Conservation (phyloP, 2,113 vertebrate genomes). For the Danio rerio region GRCz12tu NC_133195.1:20951001-20951500, state of each 20-base stretch:
- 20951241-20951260: background rate
- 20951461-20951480: conserved; percentile 24
- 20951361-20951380: conserved; percentile 11
- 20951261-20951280: background rate
- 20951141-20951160: no score
- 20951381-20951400: conserved; percentile 34
- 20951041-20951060: no score
- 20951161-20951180: no score
- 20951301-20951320: background rate
- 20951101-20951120: no score
- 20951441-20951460: background rate
- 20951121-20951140: no score
- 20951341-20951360: conserved; percentile 2
- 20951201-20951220: background rate
- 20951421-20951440: conserved; percentile 38
- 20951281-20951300: background rate
- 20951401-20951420: conserved; percentile 27
- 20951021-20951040: no score
- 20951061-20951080: no score
- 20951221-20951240: background rate
- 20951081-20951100: no score
- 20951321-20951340: background rate
- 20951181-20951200: no score
- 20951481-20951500: conserved; percentile 19
- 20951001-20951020: no score